Base-by-base conservation (phyloP, 2,888 invertebrate species). In the Callosobruchus maculatus region DNA sequence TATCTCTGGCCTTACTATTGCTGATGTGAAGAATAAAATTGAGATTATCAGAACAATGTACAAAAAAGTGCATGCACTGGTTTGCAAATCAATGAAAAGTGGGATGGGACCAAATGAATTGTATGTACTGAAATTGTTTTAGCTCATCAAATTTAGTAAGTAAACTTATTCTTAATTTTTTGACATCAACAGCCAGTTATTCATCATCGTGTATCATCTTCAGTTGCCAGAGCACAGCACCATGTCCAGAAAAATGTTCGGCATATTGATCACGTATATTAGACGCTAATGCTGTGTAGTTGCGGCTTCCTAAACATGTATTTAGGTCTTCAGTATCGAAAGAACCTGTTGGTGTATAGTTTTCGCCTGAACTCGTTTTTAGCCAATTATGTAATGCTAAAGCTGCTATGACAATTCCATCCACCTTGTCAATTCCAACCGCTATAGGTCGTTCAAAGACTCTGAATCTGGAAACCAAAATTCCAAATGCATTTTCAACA, bases 401-500 rank as follows among this genome's bases (percentile, higher is more conserved):
- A 20, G 70, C 20, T 20, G 70, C 26, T 30, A 22, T 70, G 13
- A 70, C 30, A 13, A 70, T 20, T 70, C 20, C 2, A 26, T 20
- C 30, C 22, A 30, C 26, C 20, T 9, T 70, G 2, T 30, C 20
- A 22, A 30, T 70, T 5, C 26, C 22, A 20, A 70, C 26, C 0
- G 70, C 26, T 20, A 70, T 70, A 1, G 70, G 22, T 70, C 26
- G 22, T 30, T 70, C 70, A 70, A 70, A 70, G 9, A 70, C 13
- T 70, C 70, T 70, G 26, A 70, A 22, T 70, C 30, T 70, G 20
- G 70, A 70, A 22, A 20, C 30, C 18, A 70, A 30, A 22, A 70
- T 70, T 2, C 70, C 70, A 20, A 70, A 68, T 68, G 68, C 21
- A 21, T 68, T 68, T 13, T 68, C 68, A 4, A 68, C 68, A 13